Percentiles rank a stretch among this genome's conserved stretches.
Evolutionary conservation across 2,113 vertebrate species (phyloP).

Genomic region (Daubentonia madagascariensis): DNA sequence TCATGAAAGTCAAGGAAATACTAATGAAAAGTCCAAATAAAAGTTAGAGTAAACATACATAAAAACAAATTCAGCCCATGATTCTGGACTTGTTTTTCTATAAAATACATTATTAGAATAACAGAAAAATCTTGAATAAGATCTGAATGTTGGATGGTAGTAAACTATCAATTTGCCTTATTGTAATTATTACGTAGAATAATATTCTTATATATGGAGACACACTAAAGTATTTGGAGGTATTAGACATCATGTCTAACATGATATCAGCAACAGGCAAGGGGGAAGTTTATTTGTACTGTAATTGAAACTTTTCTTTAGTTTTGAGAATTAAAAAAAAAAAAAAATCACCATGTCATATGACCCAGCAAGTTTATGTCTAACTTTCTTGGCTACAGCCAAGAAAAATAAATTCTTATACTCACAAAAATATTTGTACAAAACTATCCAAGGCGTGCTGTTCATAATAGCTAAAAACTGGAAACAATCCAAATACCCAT

Average conservation of each 20-base stretch:
- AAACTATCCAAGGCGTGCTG: background rate
- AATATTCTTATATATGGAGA: background rate
- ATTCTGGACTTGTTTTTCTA: background rate
- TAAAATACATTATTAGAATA: background rate
- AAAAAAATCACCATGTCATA: background rate
- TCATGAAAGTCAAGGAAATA: background rate
- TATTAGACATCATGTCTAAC: too few relatives aligned
- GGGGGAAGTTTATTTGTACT: background rate
- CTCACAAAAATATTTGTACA: background rate
- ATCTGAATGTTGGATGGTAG: background rate
- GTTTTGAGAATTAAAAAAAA: background rate
- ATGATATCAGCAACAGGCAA: background rate
- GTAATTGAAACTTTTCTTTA: background rate
- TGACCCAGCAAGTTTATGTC: background rate
- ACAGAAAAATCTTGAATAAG: background rate
- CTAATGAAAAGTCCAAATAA: background rate
- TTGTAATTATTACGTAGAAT: background rate
- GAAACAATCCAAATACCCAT: background rate
- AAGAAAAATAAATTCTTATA: background rate
- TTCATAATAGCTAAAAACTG: background rate
- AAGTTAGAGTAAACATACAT: background rate
- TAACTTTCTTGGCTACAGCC: background rate
- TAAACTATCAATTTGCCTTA: background rate
- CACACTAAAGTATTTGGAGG: background rate
- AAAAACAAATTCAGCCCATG: background rate